These are phyloP conservation scores for Arion vulgaris DNA, from an alignment of 1,140 invertebrate genomes.

Conservation along the genomic window DNA sequence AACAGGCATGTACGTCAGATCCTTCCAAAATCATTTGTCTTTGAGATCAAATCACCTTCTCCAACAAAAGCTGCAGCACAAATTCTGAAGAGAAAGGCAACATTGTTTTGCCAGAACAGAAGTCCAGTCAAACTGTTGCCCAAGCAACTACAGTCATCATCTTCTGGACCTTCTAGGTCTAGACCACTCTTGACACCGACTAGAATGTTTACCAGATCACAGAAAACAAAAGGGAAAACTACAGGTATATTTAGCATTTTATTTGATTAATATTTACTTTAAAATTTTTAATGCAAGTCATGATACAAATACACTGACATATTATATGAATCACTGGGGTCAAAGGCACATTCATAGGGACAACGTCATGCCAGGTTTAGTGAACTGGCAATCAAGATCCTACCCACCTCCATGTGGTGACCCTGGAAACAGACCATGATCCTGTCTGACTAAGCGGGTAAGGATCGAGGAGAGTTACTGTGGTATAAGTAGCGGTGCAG, in stretches of 20 bases:
- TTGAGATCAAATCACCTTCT: conserved; percentile 55
- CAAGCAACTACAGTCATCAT: not conserved
- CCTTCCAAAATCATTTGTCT: conserved; percentile 61
- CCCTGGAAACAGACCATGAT: too few relatives aligned
- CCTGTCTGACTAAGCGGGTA: too few relatives aligned
- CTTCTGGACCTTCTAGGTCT: not conserved
- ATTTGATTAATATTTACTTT: too few relatives aligned
- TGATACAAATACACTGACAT: too few relatives aligned
- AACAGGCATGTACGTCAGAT: conserved; percentile 59
- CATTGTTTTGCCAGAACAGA: conserved; percentile 39
- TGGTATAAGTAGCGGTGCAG: too few relatives aligned
- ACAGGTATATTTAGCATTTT: conserved; percentile 3
- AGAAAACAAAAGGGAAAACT: conserved; percentile 5
- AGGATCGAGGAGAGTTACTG: too few relatives aligned
- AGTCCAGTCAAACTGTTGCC: conserved; percentile 44
- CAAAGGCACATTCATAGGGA: too few relatives aligned
- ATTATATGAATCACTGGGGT: too few relatives aligned
- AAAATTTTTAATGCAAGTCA: too few relatives aligned
- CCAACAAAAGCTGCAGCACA: conserved; percentile 61
- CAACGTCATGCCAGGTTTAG: too few relatives aligned
- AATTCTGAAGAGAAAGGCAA: conserved; percentile 51
- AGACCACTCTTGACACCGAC: not conserved
- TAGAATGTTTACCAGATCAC: conserved; percentile 24
- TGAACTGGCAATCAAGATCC: too few relatives aligned
- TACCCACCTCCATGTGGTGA: too few relatives aligned